Base-by-base conservation (phyloP, 2,113 vertebrate genomes). In the Aythya baeri region DNA sequence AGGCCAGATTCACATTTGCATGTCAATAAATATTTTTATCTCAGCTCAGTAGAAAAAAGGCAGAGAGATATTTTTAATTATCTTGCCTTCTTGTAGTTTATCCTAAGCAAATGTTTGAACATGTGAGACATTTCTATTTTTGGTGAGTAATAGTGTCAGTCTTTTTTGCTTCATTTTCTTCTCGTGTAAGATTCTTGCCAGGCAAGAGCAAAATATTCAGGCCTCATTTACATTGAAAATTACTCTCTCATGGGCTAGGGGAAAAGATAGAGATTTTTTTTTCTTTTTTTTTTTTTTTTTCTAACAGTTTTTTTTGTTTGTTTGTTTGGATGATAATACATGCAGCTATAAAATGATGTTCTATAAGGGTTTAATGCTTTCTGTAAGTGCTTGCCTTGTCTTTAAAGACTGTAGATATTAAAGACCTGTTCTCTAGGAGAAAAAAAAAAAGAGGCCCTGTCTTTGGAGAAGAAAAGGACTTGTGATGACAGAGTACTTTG, bases 171-270 rank as follows among this genome's bases (percentile, higher is more conserved):
- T 95, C 82, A 95, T 89, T 95, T 96, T 71, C 50, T 85, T 94
- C 91, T 90, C 80, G 52, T 92, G 77, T 80, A 78, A 70, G 68
- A 86, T 89, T 44, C 78, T 91, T 95, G 89, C 76, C 87, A 93
- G 83, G 90, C 78, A 88, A 66, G 83, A 96, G 49, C 72, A 93
- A 97, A 95, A 94, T 86, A 91, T 89, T 84, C 91, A 87, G 89
- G 81, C 90, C 89, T 96, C 92, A 94, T 94, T 94, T 96, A 93
- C 88, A 89, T 78, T 86, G 94, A 95, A 93, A 97, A 96, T 95
- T 41, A 91, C 78, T 75, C 86, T 95, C 71, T 93, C 89, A 75
- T 75, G 65, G 59, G 94, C 96, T 91, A 52, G 67, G 62, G 81
- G 57, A 55, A 82, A 87, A 92, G 68, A 91, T 58, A 78, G 62